Evolutionary conservation across 1,140 invertebrate species (phyloP).

Genomic region (Heliconius melpomene): DNA sequence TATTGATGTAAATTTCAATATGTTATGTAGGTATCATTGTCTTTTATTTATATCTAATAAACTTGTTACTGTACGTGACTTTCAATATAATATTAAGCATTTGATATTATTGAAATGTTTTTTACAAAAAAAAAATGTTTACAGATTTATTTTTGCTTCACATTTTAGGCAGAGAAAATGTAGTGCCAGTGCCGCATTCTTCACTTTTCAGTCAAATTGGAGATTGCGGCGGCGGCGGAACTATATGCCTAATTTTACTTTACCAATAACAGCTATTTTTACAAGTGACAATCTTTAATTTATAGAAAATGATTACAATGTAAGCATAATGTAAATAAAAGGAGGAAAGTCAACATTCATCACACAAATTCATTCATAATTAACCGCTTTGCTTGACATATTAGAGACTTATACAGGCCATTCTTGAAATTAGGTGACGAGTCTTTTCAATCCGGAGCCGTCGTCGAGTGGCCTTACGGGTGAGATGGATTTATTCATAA

Average conservation of each 20-base stretch:
- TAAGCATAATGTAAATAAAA: neutral
- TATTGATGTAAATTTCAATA: too few relatives aligned
- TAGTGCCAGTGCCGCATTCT: too few relatives aligned
- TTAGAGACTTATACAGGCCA: conserved; percentile 5
- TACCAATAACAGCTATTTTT: too few relatives aligned
- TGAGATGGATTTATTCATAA: conserved; percentile 13
- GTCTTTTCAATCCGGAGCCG: conserved; percentile 6
- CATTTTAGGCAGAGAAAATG: too few relatives aligned
- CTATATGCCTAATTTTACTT: too few relatives aligned
- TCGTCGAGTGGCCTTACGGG: conserved; percentile 12
- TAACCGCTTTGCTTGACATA: conserved; percentile 4
- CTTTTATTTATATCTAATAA: neutral
- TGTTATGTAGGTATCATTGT: neutral
- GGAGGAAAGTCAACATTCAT: neutral
- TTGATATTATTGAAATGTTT: neutral
- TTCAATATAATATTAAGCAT: neutral
- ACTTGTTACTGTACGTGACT: neutral
- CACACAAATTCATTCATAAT: neutral
- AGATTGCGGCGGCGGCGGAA: too few relatives aligned
- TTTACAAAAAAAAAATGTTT: neutral
- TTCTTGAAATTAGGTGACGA: conserved; percentile 14
- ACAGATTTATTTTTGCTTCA: too few relatives aligned
- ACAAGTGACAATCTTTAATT: too few relatives aligned
- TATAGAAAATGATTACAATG: too few relatives aligned
- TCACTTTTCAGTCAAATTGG: too few relatives aligned